phyloP scores from a whole-genome alignment of 2,888 invertebrate species.

The Noctua janthina region DNA sequence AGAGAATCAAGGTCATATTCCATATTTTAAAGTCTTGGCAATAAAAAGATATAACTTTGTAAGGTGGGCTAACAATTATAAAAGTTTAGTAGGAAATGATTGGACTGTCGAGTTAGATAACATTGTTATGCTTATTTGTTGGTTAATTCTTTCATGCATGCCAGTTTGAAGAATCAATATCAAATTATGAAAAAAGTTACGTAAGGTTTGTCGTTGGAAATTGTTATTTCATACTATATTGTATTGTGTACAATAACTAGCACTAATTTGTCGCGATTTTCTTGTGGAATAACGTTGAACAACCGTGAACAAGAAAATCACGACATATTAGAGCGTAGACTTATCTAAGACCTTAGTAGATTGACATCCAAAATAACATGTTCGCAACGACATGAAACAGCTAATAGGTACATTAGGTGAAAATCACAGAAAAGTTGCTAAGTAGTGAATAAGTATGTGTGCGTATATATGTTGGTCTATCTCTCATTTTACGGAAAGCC shows the following conservation, averaged over 20 bases:
- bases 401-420: neutral
- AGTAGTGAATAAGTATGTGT: too few species aligned
- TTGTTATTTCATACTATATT: conserved; percentile 3
- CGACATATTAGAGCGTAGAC: neutral
- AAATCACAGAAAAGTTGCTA: neutral
- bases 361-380: neutral
- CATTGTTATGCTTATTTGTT: conserved; percentile 17
- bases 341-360: neutral
- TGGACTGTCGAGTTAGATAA: conserved; percentile 41
- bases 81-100: conserved; percentile 43
- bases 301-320: too few species aligned
- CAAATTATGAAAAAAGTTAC: conserved; percentile 14
- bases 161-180: conserved; percentile 41
- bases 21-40: conserved; percentile 44
- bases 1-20: conserved; percentile 51
- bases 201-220: conserved; percentile 25
- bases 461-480: too few species aligned
- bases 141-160: conserved; percentile 8
- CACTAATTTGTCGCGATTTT: neutral
- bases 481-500: neutral
- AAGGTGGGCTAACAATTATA: conserved; percentile 29
- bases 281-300: neutral
- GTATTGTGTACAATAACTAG: neutral
- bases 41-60: conserved; percentile 36
- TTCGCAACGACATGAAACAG: neutral